Conservation (phyloP, 2,113 vertebrate genomes). For the Larimichthys polyactis region DNA sequence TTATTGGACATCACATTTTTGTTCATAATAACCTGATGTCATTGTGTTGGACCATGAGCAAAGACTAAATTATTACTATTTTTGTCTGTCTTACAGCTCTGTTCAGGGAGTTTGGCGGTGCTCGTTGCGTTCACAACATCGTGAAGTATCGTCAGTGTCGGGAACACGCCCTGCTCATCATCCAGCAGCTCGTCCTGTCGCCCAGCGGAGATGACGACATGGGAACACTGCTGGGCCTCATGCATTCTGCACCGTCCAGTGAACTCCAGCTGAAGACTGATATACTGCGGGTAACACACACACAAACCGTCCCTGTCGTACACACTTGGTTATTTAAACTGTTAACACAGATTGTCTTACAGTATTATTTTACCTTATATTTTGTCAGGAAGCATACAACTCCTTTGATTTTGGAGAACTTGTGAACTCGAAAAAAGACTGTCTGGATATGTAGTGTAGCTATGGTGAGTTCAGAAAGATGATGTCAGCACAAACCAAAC, state of each 20-base stretch:
- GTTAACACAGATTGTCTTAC: background rate
- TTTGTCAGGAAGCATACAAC: background rate
- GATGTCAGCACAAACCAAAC: background rate
- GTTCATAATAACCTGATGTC: background rate
- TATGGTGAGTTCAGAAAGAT: background rate
- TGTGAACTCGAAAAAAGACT: background rate
- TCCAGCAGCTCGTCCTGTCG: constrained; percentile 96
- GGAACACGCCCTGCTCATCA: constrained; percentile 95
- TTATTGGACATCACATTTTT: background rate
- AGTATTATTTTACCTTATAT: too few species aligned
- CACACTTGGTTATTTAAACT: background rate
- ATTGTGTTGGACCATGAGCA: background rate
- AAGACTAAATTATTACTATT: background rate
- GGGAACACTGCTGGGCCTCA: constrained; percentile 97
- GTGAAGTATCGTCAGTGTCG: constrained; percentile 96
- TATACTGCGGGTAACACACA: constrained; percentile 89
- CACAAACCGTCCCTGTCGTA: background rate
- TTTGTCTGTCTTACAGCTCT: constrained; percentile 82
- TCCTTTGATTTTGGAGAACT: background rate
- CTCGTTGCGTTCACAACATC: constrained; percentile 97
- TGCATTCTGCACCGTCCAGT: constrained; percentile 94
- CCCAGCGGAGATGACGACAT: constrained; percentile 97
- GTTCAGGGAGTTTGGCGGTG: constrained; percentile 97
- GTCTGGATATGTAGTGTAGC: background rate
- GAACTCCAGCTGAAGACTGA: constrained; percentile 97